A percentile compares a stretch with the other conserved stretches of the same genome.
phyloP scores from a whole-genome alignment of 2,797 vertebrate genomes.

The Pampus argenteus region DNA sequence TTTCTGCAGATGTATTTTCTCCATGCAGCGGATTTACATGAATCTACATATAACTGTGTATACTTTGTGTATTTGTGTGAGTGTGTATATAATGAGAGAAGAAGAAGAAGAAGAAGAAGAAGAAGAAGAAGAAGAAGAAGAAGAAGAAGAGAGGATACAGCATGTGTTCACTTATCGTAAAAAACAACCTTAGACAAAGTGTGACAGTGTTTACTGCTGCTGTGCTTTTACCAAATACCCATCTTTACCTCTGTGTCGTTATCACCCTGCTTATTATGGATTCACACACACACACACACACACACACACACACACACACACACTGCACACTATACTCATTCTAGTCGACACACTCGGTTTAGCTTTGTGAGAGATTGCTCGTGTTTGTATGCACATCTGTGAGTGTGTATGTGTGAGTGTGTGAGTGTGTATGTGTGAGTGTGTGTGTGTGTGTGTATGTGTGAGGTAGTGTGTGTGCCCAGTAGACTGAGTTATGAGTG shows the following conservation, averaged over 20 bases:
- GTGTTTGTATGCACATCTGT: background rate
- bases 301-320: slow-evolving; percentile 23
- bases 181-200: slow-evolving; percentile 61
- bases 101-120: background rate
- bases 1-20: slow-evolving; percentile 9
- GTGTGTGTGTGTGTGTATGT: background rate
- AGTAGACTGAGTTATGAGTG: slow-evolving; percentile 73
- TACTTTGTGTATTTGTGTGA: slow-evolving; percentile 17
- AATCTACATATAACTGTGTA: slow-evolving; percentile 7
- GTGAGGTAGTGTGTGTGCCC: slow-evolving; percentile 26
- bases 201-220: slow-evolving; percentile 64
- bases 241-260: slow-evolving; percentile 57
- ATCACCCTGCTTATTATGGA: slow-evolving; percentile 64
- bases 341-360: slow-evolving; percentile 3
- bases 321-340: background rate
- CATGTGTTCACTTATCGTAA: slow-evolving; percentile 72
- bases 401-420: slow-evolving; percentile 8
- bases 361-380: background rate
- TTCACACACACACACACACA: slow-evolving; percentile 36
- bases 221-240: slow-evolving; percentile 70
- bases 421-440: slow-evolving; percentile 1
- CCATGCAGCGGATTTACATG: slow-evolving; percentile 19
- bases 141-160: slow-evolving; percentile 3
- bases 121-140: slow-evolving; percentile 1
- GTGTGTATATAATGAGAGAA: slow-evolving; percentile 9